These are phyloP conservation scores for Microcebus murinus DNA, from an alignment of 2,113 vertebrate species.

Conservation along the genomic window DNA sequence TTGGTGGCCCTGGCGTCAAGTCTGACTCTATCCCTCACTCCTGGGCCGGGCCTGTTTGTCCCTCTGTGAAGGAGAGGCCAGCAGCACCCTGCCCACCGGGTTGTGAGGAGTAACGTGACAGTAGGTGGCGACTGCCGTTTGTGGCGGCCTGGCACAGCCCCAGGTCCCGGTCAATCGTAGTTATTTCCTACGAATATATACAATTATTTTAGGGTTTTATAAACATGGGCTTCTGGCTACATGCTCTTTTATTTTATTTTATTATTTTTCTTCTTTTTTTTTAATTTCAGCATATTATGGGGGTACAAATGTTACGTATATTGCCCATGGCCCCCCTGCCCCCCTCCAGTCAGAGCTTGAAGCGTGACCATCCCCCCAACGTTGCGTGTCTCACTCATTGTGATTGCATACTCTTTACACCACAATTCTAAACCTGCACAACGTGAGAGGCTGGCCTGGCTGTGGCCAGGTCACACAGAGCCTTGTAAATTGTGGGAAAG, in stretches of 20 bases:
- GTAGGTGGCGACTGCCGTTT: accelerated
- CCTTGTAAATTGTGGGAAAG: neutral
- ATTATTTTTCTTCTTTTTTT: too few relatives aligned
- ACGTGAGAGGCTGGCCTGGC: neutral
- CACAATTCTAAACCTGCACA: neutral
- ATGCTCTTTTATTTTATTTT: neutral
- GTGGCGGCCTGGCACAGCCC: neutral
- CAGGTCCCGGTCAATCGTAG: neutral
- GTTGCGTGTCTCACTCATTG: too few relatives aligned
- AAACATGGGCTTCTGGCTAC: neutral
- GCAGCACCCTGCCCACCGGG: neutral
- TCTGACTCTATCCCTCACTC: neutral
- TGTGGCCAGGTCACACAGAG: neutral
- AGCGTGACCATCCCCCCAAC: too few relatives aligned
- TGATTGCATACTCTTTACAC: neutral
- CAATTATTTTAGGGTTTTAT: neutral
- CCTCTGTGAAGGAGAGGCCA: accelerated
- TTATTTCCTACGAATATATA: neutral
- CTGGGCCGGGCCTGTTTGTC: neutral
- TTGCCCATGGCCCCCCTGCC: too few relatives aligned
- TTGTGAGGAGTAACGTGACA: neutral
- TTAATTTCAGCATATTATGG: too few relatives aligned
- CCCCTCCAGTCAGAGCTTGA: too few relatives aligned
- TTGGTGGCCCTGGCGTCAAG: neutral
- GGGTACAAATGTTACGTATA: too few relatives aligned